Conservation (phyloP, 2,113 vertebrate species). For the Pandion haliaetus region DNA sequence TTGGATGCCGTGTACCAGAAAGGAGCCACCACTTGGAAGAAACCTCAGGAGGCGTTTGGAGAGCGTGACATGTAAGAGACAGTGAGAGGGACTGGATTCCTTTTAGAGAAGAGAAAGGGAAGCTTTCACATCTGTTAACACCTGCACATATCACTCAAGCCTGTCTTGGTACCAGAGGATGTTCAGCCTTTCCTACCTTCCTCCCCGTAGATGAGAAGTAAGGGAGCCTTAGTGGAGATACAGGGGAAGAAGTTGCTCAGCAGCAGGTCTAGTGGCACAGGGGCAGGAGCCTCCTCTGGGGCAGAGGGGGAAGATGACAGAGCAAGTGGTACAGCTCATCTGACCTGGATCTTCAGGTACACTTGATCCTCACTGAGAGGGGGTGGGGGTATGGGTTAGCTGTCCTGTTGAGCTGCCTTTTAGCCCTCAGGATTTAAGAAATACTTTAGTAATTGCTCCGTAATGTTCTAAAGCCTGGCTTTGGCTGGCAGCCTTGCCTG, state of each 20-base stretch:
- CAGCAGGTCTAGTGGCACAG: background rate
- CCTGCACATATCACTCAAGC: background rate
- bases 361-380: background rate
- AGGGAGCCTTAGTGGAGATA: background rate
- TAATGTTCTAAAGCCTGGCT: slow-evolving; percentile 11
- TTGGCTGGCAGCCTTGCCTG: slow-evolving; percentile 32
- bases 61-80: background rate
- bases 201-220: background rate
- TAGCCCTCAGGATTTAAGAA: slow-evolving; percentile 8
- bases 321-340: background rate
- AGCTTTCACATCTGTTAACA: background rate
- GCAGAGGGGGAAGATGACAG: background rate
- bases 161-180: background rate
- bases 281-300: background rate
- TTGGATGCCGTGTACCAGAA: accelerated
- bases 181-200: background rate
- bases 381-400: background rate
- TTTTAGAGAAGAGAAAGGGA: background rate
- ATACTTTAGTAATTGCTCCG: background rate
- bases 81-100: background rate
- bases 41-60: background rate
- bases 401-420: background rate
- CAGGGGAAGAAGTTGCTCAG: background rate
- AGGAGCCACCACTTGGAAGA: background rate
- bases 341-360: background rate